Percentiles rank a stretch among this genome's conserved stretches.
Conservation (phyloP, 2,888 invertebrate genomes). For the Rhyacophila evoluta region DNA sequence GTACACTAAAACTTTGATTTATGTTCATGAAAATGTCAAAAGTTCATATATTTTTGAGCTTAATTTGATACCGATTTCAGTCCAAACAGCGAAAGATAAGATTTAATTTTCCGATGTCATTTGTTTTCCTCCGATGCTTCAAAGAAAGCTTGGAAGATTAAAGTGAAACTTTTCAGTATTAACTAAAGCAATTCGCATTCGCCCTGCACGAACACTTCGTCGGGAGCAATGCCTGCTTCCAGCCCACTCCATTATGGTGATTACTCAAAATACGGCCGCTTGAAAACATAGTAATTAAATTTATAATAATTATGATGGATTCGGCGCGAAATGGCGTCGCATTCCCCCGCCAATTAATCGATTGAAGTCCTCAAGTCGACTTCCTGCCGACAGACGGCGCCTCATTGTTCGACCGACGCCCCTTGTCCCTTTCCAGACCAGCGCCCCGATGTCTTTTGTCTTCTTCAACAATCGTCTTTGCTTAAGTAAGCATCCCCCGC, state of each 20-base stretch:
- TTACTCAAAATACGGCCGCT: conserved; percentile 30
- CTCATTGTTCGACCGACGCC: background rate
- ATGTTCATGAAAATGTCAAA: no score
- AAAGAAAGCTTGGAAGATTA: background rate
- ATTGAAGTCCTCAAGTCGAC: conserved; percentile 36
- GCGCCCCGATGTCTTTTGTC: background rate
- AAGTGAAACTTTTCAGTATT: background rate
- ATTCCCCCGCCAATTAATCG: conserved; percentile 43
- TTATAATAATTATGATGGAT: conserved; percentile 51
- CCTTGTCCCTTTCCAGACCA: background rate
- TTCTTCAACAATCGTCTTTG: conserved; percentile 1
- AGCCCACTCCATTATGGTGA: conserved; percentile 41
- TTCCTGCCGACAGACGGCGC: conserved; percentile 16
- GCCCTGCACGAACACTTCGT: background rate
- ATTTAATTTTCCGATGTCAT: background rate
- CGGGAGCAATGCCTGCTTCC: background rate
- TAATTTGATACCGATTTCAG: no score
- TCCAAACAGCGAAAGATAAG: background rate
- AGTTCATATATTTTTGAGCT: no score
- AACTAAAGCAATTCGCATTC: background rate
- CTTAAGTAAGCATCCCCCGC: background rate
- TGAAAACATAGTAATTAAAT: conserved; percentile 50
- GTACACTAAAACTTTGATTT: no score
- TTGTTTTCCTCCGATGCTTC: background rate
- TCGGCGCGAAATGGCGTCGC: conserved; percentile 16